Conservation (phyloP, 2,888 invertebrate species). For the Callosobruchus maculatus region DNA sequence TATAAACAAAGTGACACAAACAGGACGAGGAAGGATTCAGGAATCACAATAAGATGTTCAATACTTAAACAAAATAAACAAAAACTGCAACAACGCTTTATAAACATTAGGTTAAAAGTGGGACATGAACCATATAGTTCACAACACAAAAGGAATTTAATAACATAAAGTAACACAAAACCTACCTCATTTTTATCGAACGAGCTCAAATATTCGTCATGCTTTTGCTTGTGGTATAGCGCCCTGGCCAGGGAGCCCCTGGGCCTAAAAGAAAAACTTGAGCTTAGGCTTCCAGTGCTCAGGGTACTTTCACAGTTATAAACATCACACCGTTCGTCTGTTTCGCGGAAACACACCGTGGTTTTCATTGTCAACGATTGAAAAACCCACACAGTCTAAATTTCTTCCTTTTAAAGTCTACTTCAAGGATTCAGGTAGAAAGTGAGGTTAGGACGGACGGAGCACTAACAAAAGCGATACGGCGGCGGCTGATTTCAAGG, state of each 20-base stretch:
- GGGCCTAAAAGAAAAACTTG: constrained; percentile 53
- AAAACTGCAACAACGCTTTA: too few species aligned
- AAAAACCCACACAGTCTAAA: constrained; percentile 1
- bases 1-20: too few species aligned
- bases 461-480: background rate
- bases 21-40: too few species aligned
- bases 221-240: constrained; percentile 68
- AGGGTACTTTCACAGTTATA: constrained; percentile 13
- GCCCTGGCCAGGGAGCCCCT: constrained; percentile 69
- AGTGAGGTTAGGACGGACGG: constrained; percentile 6
- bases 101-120: too few species aligned
- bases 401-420: background rate
- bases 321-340: constrained; percentile 9
- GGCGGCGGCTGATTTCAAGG: background rate
- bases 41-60: too few species aligned
- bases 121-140: too few species aligned
- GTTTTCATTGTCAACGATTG: constrained; percentile 10
- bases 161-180: constrained; percentile 1
- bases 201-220: constrained; percentile 63
- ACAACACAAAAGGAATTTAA: too few species aligned
- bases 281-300: constrained; percentile 5
- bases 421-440: constrained; percentile 7
- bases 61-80: too few species aligned
- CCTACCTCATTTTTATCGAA: constrained; percentile 69
- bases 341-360: constrained; percentile 14